Evolutionary conservation across 2,113 vertebrate genomes (phyloP), one percentile per base, ranked within the genome.

Genomic region (Oreochromis spilurus): DNA sequence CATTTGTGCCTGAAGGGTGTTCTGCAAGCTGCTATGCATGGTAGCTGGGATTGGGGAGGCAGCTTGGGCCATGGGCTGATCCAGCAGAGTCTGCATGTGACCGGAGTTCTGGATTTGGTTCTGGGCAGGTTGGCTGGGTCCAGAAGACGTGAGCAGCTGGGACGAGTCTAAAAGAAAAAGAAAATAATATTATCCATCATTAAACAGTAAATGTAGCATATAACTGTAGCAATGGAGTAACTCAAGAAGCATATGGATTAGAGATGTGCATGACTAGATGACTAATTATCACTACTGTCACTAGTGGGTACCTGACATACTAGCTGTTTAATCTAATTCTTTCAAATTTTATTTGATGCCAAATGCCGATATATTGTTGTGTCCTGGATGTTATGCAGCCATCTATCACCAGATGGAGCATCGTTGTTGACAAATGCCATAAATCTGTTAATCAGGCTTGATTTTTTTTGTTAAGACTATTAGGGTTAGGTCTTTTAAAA

Each of bases 71-170:
- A 98, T 97, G 91, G 97, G 96, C 94, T 98, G 98, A 90, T 98
- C 97, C 88, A 99, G 94, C 72, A 98, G 97, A 5, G 97, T 89
- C 5, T 98, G 97, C 95, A 99, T 97, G 4, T 97, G 94, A 6
- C 97, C 92, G 40, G 97, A 96, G 3, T 94, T 97, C 87, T 98
- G 97, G 1, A 93, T 89, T 94, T 97, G 98, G 10, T 93, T 93
- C 92, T 98, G 98, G n/a, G 97, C 97, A 0, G 97, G 95, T 91
- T 99, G 90, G 1, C 96, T 19, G 6, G 97, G 89, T 58, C 97
- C 94, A 26, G 97, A 95, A 21, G 98, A 96, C 45, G 95, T 96
- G 81, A 99, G 96, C 88, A 99, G 96, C 95, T 97, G 98, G 12
- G 97, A 94, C 9, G 98, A 98, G 90, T 98, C 98, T 97, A 55